phyloP scores from a whole-genome alignment of 2,888 invertebrate genomes.

The Platycheirus rosarum region DNA sequence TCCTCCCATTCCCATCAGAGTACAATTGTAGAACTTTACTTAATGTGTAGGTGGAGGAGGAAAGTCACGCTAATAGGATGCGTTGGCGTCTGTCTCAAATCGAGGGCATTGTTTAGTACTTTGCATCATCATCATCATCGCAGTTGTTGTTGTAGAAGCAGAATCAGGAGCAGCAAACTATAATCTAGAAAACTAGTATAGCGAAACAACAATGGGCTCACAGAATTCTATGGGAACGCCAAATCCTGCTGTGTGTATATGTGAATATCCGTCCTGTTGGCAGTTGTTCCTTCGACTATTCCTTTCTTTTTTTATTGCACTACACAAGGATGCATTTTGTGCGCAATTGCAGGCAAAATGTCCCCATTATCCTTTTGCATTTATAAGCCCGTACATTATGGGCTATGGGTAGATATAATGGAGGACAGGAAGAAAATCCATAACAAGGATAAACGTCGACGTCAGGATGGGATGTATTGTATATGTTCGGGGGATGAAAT shows the following conservation, averaged over 20 bases:
- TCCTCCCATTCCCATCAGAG: background rate
- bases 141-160: constrained; percentile 26
- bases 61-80: constrained; percentile 67
- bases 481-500: constrained; percentile 44
- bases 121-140: constrained; percentile 62
- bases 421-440: constrained; percentile 51
- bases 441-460: constrained; percentile 46
- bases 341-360: constrained; percentile 73
- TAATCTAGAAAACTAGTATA: constrained; percentile 53
- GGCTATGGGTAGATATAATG: constrained; percentile 22
- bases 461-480: constrained; percentile 32
- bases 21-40: constrained; percentile 35
- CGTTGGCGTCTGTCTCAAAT: constrained; percentile 71
- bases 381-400: constrained; percentile 43
- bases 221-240: constrained; percentile 37
- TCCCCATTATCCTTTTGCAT: constrained; percentile 65
- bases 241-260: constrained; percentile 30
- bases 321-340: constrained; percentile 63
- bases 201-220: constrained; percentile 62
- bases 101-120: constrained; percentile 66
- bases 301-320: constrained; percentile 3
- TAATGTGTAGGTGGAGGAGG: background rate
- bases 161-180: constrained; percentile 60
- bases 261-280: constrained; percentile 64
- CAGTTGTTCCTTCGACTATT: constrained; percentile 9